Base-by-base conservation (phyloP, 2,113 vertebrate species). In the Pelmatolapia mariae region DNA sequence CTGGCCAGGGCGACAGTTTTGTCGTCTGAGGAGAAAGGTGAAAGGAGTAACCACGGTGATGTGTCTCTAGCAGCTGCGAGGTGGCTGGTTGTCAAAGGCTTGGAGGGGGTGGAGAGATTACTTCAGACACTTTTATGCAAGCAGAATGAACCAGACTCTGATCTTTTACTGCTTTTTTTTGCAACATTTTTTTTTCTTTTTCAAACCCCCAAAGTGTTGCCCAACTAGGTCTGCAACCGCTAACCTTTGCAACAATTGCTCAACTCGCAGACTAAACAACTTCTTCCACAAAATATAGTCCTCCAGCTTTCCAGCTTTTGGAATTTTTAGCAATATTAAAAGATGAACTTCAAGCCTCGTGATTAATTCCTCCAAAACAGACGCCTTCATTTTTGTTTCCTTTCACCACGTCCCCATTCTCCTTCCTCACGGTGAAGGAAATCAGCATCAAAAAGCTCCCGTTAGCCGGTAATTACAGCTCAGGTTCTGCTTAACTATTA, bases 401-500 rank as follows among this genome's bases (percentile, higher is more conserved):
- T 83, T 81, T 82, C 31, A 16, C 84, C 68, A 18, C 54, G 26
- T 92, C 82, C 85, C 89, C 86, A 47, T 86, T 92, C 89, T 92
- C 82, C 85, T 83, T 78, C 82, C 95, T 96, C 96, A 95, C 95
- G 95, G 96, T 97, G 97, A 97, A 97, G 96, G 96, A 98, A 98
- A 97, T 97, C 96, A 91, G 96, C 97, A 98, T 98, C 97, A 98
- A 98, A 78, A 94, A 89, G 97, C 94, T 96, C 97, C 96, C 96
- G 97, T 98, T 98, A 97, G 96, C 96, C 95, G 92, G 96, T 99
- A 99, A 99, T 99, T 99, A 98, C 97, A 97, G 97, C 97, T 98
- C 97, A 97, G 98, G 98, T 98, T 98, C 96, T 96, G 97, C 97
- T 98, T 98, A 98, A 97, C 98, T 97, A 97, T 98, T 99, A 98